Base-by-base conservation (phyloP, 2,113 vertebrate species). In the Xiphorhynchus elegans region DNA sequence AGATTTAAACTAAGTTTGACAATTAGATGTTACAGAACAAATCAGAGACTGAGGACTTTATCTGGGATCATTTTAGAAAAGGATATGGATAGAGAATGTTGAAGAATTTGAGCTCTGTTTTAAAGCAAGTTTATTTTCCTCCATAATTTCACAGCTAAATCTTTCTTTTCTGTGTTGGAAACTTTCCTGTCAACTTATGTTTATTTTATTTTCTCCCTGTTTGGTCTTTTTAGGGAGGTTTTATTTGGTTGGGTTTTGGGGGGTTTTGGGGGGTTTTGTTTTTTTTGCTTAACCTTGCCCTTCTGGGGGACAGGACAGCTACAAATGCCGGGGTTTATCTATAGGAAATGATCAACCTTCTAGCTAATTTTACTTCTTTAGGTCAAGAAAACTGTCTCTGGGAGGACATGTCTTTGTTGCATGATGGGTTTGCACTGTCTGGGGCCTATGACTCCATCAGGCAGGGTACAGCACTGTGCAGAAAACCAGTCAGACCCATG, bases 401-500 rank as follows among this genome's bases (percentile, higher is more conserved):
- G 13, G 53, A 84, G 58, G 40, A 52, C 18, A n/a, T 0, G 0
- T 25, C 40, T 53, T 39, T 70, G 33, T 78, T 80, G n/a, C 19
- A 25, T 0, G 0, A 37, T 58, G 44, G 53, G 6, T 11, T 89
- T 64, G 6, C 23, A 3, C 28, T 69, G 13, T n/a, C 24, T 64
- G 28, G 67, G 11, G 44, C 35, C 39, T 25, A 25, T 10, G 11
- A 78, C 73, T 39, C 74, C 56, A 44, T 11, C 70, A 75, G 55
- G 5, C 9, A 60, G 13, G 16, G 39, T 56, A 63, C 12, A 77
- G 17, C 26, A 35, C 47, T 37, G 13, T 52, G 39, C 52, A 49
- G 69, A 66, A 33, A 81, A 35, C 9, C 0, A 1, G 16, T 29
- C 29, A 75, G 39, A 7, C 21, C 60, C 8, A 1, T 0, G 1